Evolutionary conservation across 2,797 vertebrate species (phyloP), one percentile per base, ranked within the genome.

Genomic region (Sebastes baramenuke): DNA sequence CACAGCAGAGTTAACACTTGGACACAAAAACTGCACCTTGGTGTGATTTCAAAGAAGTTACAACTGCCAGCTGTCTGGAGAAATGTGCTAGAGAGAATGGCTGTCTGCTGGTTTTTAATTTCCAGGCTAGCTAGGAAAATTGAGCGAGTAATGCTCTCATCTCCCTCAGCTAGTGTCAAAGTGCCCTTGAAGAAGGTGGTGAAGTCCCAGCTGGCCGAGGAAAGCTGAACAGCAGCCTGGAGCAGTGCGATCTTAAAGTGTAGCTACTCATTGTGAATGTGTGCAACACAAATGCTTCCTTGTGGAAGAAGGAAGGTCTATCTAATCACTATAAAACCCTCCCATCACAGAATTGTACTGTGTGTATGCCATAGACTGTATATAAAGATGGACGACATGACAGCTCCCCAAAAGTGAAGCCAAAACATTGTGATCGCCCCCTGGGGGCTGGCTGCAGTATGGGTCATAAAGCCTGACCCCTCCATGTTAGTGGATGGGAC

Each of bases 181-280:
- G 70, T 84, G 77, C 25, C 80, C 86, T 89, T 87, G 76, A 87
- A 76, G 69, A 74, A 56, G 46, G 42, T 70, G 27, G 29, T 82
- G 25, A 84, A 81, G 59, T 82, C 82, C 75, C 65, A 83, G 62
- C 46, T 68, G 64, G 27, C 56, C 32, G 14, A 56, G 18, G 24
- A 79, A 61, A 83, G 55, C 67, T 67, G 61, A 76, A 82, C n/a
- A 64, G 59, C 62, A 84, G 79, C 20, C 77, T 69, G 29, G 46
- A 75, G 36, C 67, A 55, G 9, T 67, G 18, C 59, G 60, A 81
- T 55, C 34, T 58, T 54, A 68, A 60, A 32, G 8, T 74, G 46
- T n/a, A 76, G 70, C 76, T 69, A 60, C 36, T 74, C 24, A 2
- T 12, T 36, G n/a, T 34, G 32, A 79, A 74, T 72, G 25, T 16